phyloP scores from a whole-genome alignment of 2,888 invertebrate species.

The Flexamia atlantica region DNA sequence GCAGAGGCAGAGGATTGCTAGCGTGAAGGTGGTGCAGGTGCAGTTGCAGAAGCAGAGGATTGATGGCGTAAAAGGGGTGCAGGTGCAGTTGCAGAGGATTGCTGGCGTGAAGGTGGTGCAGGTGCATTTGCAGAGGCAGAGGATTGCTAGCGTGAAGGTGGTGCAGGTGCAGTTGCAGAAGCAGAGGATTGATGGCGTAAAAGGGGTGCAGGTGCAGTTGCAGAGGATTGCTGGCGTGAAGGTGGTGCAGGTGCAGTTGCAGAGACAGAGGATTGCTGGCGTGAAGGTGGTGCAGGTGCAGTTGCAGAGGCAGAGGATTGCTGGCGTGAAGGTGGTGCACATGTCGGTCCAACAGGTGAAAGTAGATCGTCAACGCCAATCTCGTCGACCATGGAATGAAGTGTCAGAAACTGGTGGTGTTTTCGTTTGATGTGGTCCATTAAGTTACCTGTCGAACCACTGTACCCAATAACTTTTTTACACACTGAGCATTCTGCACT shows the following conservation, averaged over 20 bases:
- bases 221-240: background rate
- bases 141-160: too few relatives aligned
- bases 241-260: background rate
- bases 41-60: too few relatives aligned
- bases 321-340: background rate
- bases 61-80: too few relatives aligned
- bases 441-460: conserved; percentile 26
- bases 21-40: too few relatives aligned
- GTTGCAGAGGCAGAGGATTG: background rate
- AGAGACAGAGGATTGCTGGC: background rate
- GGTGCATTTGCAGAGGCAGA: background rate
- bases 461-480: conserved; percentile 16
- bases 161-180: too few relatives aligned
- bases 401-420: conserved; percentile 33
- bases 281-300: background rate
- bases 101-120: background rate
- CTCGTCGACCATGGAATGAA: background rate
- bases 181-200: too few relatives aligned
- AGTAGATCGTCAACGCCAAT: background rate
- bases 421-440: conserved; percentile 47
- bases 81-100: background rate
- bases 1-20: too few relatives aligned
- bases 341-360: too few relatives aligned
- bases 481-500: conserved; percentile 23
- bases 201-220: background rate